A percentile compares a stretch with the other conserved stretches of the same genome.
Evolutionary conservation across 2,888 invertebrate genomes (phyloP).

Genomic region (Cataglyphis albicans): DNA sequence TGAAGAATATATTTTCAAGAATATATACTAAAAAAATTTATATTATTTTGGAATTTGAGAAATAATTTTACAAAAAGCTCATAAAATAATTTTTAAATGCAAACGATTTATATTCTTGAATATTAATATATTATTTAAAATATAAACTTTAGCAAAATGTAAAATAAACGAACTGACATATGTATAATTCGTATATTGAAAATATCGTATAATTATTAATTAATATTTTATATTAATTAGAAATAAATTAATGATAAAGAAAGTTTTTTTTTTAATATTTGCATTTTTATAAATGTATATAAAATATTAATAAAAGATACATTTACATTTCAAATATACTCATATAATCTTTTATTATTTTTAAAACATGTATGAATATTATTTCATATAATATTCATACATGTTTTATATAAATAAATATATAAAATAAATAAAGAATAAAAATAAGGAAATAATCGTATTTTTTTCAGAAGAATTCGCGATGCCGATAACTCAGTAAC

Average conservation of each 20-base stretch:
- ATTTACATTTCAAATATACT: neutral
- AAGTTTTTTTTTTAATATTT: neutral
- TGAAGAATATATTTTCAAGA: neutral
- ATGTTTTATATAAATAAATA: no score
- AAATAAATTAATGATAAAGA: neutral
- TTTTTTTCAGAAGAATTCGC: constrained; percentile 12
- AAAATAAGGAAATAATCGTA: neutral
- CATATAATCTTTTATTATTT: neutral
- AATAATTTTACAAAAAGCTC: neutral
- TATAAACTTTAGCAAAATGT: neutral
- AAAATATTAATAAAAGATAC: neutral
- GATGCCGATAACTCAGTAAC: neutral
- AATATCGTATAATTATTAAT: neutral
- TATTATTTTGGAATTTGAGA: neutral
- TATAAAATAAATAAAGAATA: neutral
- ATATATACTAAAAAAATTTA: neutral
- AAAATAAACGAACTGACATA: no score
- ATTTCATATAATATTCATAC: no score
- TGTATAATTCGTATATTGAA: neutral
- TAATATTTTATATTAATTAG: neutral
- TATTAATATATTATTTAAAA: neutral
- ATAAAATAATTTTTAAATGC: neutral
- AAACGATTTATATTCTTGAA: no score
- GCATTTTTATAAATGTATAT: neutral
- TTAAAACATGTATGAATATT: neutral